Evolutionary conservation across 2,797 vertebrate species (phyloP).

Genomic region (Melopsittacus undulatus): DNA sequence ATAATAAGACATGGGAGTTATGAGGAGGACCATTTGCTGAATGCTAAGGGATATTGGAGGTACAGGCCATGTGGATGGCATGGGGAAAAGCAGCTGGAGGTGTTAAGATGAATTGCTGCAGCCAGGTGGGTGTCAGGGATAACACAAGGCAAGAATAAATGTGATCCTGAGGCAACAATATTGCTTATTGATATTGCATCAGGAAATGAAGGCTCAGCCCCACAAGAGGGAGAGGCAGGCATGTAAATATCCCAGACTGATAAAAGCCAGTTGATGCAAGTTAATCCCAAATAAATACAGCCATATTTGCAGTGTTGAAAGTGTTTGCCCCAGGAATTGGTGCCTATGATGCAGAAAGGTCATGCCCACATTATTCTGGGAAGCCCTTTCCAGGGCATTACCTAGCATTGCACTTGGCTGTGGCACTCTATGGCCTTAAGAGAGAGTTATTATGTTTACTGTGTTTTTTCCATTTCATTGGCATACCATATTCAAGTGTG

Average conservation of each 20-base stretch:
- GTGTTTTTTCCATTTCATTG: not conserved
- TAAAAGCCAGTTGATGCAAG: not conserved
- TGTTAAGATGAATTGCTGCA: not conserved
- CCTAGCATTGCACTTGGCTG: not conserved
- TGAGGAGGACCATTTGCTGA: not conserved
- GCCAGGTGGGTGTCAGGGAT: not conserved
- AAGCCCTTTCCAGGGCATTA: not conserved
- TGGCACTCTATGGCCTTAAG: not conserved
- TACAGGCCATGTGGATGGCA: not conserved
- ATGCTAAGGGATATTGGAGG: not conserved
- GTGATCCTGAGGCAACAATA: not conserved
- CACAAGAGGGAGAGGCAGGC: not conserved
- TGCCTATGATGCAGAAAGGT: not conserved
- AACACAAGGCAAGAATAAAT: not conserved
- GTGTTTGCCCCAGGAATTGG: not conserved
- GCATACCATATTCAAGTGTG: fast-evolving
- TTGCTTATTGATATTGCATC: not conserved
- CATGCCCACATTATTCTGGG: fast-evolving
- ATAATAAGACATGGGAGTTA: too few species aligned
- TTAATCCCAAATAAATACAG: not conserved
- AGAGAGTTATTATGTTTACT: not conserved
- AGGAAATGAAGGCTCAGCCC: not conserved
- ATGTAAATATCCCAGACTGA: not conserved
- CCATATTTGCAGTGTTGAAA: not conserved
- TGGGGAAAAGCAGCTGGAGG: not conserved